Conservation (phyloP, 2,797 vertebrate species). For the Morelia viridis region DNA sequence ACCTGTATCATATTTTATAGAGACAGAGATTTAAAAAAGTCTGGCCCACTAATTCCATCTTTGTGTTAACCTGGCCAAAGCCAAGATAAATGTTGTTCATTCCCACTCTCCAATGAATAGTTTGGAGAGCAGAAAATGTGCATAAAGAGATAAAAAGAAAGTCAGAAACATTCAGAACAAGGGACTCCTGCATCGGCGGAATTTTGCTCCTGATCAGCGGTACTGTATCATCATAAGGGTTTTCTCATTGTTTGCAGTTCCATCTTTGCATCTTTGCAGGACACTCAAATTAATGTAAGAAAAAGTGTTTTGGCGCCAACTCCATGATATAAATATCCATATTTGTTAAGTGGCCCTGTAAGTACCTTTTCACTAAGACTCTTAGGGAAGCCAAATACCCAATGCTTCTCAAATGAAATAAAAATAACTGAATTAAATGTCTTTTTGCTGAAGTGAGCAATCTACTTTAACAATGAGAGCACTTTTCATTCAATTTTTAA, state of each 20-base stretch:
- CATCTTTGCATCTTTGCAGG: neutral
- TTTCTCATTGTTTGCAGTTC: neutral
- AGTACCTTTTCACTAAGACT: conserved; percentile 19
- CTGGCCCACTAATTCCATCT: neutral
- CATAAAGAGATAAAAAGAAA: neutral
- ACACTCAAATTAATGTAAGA: neutral
- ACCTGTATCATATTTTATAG: neutral
- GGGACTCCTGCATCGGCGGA: neutral
- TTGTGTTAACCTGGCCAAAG: neutral
- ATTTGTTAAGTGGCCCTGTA: conserved; percentile 29
- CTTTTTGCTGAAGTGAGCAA: conserved; percentile 11
- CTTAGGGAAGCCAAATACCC: neutral
- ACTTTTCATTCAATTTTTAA: conserved; percentile 36
- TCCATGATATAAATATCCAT: conserved; percentile 9
- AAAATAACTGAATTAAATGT: neutral
- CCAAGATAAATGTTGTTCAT: neutral
- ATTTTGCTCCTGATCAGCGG: no score
- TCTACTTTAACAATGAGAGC: conserved; percentile 22
- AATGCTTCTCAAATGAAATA: conserved; percentile 7
- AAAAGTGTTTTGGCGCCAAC: neutral
- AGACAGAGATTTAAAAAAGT: neutral
- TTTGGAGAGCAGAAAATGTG: neutral
- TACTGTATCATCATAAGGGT: neutral
- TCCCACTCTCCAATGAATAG: neutral
- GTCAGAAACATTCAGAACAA: neutral